These are phyloP conservation scores for Alviniconcha marisindica DNA, from an alignment of 1,140 invertebrate species.

Conservation along the genomic window DNA sequence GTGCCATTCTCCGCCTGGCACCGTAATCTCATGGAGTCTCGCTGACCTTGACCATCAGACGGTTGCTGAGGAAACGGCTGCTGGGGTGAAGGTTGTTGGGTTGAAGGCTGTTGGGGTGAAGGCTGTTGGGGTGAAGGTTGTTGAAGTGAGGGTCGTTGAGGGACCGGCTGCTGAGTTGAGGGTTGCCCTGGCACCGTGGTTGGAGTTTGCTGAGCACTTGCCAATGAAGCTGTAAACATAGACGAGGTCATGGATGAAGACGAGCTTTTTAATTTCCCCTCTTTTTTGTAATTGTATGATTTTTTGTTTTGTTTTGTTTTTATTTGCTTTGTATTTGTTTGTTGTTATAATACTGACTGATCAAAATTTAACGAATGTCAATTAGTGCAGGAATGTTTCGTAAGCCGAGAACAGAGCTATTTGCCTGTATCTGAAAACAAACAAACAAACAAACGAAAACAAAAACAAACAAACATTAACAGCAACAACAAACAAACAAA, in stretches of 20 bases:
- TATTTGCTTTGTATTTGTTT: no score
- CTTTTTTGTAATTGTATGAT: no score
- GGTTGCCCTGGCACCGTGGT: neutral
- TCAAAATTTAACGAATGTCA: no score
- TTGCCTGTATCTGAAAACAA: no score
- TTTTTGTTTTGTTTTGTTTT: no score
- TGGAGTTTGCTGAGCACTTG: neutral
- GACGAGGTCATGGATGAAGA: no score
- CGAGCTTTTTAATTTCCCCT: no score
- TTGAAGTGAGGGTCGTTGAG: neutral
- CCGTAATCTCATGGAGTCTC: neutral
- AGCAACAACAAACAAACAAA: neutral
- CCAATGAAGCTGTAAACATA: no score
- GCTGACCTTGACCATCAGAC: constrained; percentile 8
- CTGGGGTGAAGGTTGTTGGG: neutral
- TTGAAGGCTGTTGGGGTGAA: neutral
- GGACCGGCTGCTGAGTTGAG: neutral
- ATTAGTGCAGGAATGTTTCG: no score
- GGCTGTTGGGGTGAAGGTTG: neutral
- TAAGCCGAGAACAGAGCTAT: no score
- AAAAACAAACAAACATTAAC: neutral
- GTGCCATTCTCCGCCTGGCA: constrained; percentile 29
- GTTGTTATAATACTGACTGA: no score
- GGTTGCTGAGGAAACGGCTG: neutral
- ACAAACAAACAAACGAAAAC: no score